phyloP scores from a whole-genome alignment of 2,888 invertebrate genomes.

The Fragum sueziense region DNA sequence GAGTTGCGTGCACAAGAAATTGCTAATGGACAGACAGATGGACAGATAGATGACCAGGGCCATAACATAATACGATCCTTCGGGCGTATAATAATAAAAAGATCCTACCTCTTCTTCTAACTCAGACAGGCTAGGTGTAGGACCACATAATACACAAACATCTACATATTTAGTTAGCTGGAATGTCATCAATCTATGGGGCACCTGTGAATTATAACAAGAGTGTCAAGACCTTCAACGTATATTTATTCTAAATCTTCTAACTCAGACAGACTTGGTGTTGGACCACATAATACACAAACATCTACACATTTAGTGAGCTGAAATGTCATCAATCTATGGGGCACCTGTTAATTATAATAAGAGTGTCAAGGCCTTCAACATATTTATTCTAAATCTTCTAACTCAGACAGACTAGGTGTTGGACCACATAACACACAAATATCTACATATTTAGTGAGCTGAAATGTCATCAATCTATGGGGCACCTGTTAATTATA shows the following conservation, averaged over 20 bases:
- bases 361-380: no score
- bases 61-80: no score
- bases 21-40: no score
- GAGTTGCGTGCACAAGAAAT: no score
- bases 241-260: no score
- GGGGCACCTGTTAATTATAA: no score
- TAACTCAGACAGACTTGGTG: conserved; percentile 89
- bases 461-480: conserved; percentile 91
- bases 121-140: conserved; percentile 89
- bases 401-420: conserved; percentile 90
- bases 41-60: no score
- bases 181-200: conserved; percentile 93
- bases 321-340: conserved; percentile 92
- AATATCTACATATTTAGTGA: conserved; percentile 90
- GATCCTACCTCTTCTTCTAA: no score
- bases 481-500: conserved; percentile 97
- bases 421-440: conserved; percentile 94
- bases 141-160: conserved; percentile 93
- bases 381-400: no score
- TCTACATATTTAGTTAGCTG: conserved; percentile 90
- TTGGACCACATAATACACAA: conserved; percentile 93
- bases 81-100: no score
- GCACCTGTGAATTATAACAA: no score
- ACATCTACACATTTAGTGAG: conserved; percentile 90
- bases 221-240: no score